Conservation (phyloP, 2,888 invertebrate genomes). For the Philonicus albiceps region DNA sequence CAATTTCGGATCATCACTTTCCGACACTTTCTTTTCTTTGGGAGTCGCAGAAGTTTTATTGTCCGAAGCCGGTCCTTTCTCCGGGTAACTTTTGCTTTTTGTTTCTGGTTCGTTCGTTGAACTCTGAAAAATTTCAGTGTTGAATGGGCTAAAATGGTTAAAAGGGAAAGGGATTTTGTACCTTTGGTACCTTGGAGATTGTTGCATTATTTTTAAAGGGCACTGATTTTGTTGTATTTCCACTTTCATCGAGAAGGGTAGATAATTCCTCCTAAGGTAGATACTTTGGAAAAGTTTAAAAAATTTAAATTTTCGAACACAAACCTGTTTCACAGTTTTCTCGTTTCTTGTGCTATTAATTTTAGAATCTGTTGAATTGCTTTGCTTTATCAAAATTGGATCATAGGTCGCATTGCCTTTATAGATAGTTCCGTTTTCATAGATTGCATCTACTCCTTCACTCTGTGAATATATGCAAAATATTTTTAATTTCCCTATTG, state of each 20-base stretch:
- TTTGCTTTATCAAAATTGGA: background rate
- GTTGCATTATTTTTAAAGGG: background rate
- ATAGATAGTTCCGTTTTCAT: background rate
- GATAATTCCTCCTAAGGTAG: background rate
- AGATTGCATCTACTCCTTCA: background rate
- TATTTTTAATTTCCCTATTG: no score
- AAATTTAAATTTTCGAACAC: background rate
- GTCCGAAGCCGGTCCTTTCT: background rate
- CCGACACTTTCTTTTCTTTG: background rate
- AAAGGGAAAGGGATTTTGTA: background rate
- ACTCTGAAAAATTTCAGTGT: background rate
- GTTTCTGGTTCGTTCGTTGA: background rate
- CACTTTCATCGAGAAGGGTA: background rate
- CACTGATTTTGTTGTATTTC: background rate
- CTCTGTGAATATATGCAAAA: background rate
- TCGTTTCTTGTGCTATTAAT: background rate
- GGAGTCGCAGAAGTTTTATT: background rate
- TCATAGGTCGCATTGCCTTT: background rate
- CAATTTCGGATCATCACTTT: background rate
- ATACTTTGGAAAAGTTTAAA: background rate
- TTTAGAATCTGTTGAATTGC: background rate
- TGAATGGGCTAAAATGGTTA: background rate
- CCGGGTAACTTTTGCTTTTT: background rate
- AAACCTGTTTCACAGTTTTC: background rate
- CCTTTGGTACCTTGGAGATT: background rate